A percentile compares a stretch with the other conserved stretches of the same genome.
Conservation (phyloP, 2,797 vertebrate genomes). For the Corythornis leucogaster region DNA sequence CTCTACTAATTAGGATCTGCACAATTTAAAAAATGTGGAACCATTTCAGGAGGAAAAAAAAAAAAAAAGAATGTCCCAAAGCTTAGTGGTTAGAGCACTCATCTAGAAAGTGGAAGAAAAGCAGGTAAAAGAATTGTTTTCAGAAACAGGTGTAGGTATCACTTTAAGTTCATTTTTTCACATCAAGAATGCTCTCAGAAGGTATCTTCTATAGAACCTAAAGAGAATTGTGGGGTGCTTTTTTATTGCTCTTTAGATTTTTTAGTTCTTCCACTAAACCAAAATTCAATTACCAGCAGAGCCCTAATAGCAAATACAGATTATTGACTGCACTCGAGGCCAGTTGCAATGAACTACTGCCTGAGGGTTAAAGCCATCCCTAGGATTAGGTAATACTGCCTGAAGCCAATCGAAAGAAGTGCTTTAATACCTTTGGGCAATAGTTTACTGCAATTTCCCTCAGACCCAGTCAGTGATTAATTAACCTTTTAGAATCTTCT, state of each 20-base stretch:
- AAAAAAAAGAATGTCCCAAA: background rate
- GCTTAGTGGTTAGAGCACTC: background rate
- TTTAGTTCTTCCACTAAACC: conserved; percentile 19
- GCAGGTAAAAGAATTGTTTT: background rate
- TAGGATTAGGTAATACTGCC: conserved; percentile 53
- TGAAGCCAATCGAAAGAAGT: background rate
- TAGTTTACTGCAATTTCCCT: conserved; percentile 47
- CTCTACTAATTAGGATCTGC: conserved; percentile 36
- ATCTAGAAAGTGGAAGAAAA: background rate
- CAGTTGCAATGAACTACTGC: conserved; percentile 37
- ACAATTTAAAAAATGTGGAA: background rate
- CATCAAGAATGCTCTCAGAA: background rate
- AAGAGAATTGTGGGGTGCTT: background rate
- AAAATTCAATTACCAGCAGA: conserved; percentile 52
- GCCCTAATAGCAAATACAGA: conserved; percentile 35
- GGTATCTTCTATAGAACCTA: background rate
- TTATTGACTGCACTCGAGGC: conserved; percentile 56
- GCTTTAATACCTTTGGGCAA: conserved; percentile 35
- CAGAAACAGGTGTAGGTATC: background rate
- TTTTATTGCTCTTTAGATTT: background rate
- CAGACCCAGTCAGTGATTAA: conserved; percentile 46
- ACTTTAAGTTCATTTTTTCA: background rate
- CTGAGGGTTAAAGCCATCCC: conserved; percentile 41
- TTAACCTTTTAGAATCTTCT: conserved; percentile 58
- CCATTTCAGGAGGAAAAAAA: background rate